A percentile compares a stretch with the other conserved stretches of the same genome.
Evolutionary conservation across 2,888 invertebrate genomes (phyloP).

Genomic region (Drosophila cognata): DNA sequence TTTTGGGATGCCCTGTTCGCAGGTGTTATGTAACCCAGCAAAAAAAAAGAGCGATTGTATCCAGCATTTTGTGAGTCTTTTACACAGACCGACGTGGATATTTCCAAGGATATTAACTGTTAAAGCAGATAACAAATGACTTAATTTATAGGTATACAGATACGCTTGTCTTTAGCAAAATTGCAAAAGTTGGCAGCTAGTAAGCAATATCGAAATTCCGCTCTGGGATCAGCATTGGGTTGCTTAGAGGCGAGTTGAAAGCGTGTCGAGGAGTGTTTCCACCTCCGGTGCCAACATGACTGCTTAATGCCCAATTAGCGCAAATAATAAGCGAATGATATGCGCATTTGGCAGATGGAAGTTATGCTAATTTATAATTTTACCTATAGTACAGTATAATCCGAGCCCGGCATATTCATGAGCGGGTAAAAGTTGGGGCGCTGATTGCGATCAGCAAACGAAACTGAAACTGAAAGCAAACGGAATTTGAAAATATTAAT

Average conservation of each 20-base stretch:
- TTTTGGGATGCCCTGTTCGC: conserved; percentile 10
- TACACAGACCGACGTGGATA: background rate
- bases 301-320: conserved; percentile 67
- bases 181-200: conserved; percentile 32
- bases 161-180: background rate
- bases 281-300: conserved; percentile 24
- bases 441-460: conserved; percentile 58
- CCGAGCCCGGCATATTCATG: conserved; percentile 45
- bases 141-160: background rate
- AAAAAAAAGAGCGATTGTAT: background rate
- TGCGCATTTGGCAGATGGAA: conserved; percentile 65
- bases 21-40: background rate
- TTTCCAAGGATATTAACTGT: background rate
- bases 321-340: conserved; percentile 53
- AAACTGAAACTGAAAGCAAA: conserved; percentile 54
- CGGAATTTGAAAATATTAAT: conserved; percentile 73
- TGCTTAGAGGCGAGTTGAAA: conserved; percentile 1
- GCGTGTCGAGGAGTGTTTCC: conserved; percentile 9
- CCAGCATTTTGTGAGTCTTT: background rate
- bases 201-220: conserved; percentile 53
- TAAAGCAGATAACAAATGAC: background rate
- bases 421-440: conserved; percentile 39
- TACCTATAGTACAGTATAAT: conserved; percentile 46
- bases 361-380: conserved; percentile 70
- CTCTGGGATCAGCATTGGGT: conserved; percentile 13